Evolutionary conservation across 2,888 invertebrate species (phyloP), one percentile per base, ranked within the genome.

Genomic region (Hypomecis atomaria): DNA sequence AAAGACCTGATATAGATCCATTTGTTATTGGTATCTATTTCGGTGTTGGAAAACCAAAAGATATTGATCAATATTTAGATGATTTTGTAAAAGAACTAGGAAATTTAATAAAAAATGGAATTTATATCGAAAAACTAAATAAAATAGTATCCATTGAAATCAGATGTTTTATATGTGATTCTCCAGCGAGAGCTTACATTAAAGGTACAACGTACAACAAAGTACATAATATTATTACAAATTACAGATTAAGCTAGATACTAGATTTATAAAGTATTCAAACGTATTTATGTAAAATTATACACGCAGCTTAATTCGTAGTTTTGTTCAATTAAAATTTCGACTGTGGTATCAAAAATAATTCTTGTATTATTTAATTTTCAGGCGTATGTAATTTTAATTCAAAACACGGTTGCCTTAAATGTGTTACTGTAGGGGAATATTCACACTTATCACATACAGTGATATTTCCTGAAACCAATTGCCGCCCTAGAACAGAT

Each of bases 11-110:
- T 36, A 33, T 54, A 43, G 34, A 44, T n/a, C 71, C 71, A 11
- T 64, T 71, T 33, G 45, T 71, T 4, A 58, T 71, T 56, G 71
- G 71, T n/a, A 64, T 72, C 44, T 70, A 72, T 62, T 61, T 47
- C 54, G 71, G 71, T 10, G 38, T 3, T 11, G 55, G 60, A 5
- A 72, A 72, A 62, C 71, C 71, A 11, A 63, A 66, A 63, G 42
- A 65, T 40, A 13, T 43, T n/a, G 36, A 48, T 11, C 5, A 5
- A 5, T 70, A 58, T 34, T 55, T 71, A 48, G 56, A 69, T 52
- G 65, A 65, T 60, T 57, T 62, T 57, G 43, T 65, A 7, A 47
- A 23, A 4, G 67, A 70, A 13, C 49, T 67, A 11, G 33, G 36
- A 40, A 54, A n/a, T 9, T 48, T 33, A 34, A 33, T 33, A 34